Conservation (phyloP, 2,797 vertebrate species). For the Pempheris klunzingeri region DNA sequence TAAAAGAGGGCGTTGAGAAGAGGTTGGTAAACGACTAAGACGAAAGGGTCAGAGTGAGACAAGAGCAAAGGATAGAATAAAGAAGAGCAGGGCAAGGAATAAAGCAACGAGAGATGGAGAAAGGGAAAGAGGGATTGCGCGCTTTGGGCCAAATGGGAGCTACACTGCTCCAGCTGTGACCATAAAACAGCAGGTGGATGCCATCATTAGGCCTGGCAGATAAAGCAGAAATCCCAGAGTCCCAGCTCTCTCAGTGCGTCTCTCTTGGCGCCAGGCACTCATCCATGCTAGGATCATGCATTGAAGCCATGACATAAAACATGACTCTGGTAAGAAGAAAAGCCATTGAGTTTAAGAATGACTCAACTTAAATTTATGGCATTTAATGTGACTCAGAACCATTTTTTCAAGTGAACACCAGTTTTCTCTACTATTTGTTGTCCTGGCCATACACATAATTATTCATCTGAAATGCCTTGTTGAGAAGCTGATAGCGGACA, state of each 20-base stretch:
- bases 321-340: slow-evolving; percentile 38
- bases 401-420: neutral
- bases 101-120: slow-evolving; percentile 75
- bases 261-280: slow-evolving; percentile 88
- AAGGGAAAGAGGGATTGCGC: slow-evolving; percentile 75
- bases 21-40: slow-evolving; percentile 40
- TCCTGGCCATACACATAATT: neutral
- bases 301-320: slow-evolving; percentile 61
- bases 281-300: slow-evolving; percentile 83
- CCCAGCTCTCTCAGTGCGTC: slow-evolving; percentile 87
- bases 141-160: slow-evolving; percentile 80
- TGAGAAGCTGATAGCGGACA: neutral
- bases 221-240: slow-evolving; percentile 89
- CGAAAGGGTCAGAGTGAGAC: slow-evolving; percentile 24
- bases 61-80: slow-evolving; percentile 27
- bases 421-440: neutral
- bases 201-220: slow-evolving; percentile 98
- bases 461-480: neutral
- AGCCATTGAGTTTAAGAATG: slow-evolving; percentile 19
- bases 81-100: slow-evolving; percentile 29
- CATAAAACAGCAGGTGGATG: slow-evolving; percentile 99
- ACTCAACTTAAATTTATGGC: slow-evolving; percentile 23
- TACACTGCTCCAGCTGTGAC: slow-evolving; percentile 94
- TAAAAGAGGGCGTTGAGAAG: slow-evolving; percentile 31
- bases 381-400: slow-evolving; percentile 3